Percentiles rank a stretch among this genome's conserved stretches.
phyloP scores from a whole-genome alignment of 1,140 invertebrate genomes.

The Frieseomelitta varia region DNA sequence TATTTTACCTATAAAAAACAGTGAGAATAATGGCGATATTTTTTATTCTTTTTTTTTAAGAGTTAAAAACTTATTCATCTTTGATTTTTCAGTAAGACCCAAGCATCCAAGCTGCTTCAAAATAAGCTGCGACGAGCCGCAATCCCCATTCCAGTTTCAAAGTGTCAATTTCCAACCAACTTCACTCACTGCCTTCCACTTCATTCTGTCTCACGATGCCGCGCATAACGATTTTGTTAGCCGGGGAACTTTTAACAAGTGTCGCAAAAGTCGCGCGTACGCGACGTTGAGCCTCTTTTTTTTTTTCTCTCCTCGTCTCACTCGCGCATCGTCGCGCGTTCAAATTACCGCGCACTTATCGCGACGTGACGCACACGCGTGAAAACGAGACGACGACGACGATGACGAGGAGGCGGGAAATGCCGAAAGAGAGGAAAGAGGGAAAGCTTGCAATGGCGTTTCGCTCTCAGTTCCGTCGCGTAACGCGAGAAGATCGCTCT shows the following conservation, averaged over 20 bases:
- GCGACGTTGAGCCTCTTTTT: neutral
- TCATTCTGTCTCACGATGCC: neutral
- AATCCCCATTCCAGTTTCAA: neutral
- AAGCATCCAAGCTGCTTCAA: neutral
- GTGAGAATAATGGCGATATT: too few species aligned
- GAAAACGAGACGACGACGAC: too few species aligned
- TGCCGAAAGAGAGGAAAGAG: neutral
- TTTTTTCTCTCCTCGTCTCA: neutral
- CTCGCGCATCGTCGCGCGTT: neutral
- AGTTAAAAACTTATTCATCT: too few species aligned
- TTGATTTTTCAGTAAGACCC: neutral
- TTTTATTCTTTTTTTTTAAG: too few species aligned
- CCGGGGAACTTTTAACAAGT: neutral
- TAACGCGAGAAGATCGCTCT: conserved; percentile 63
- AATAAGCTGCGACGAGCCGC: neutral
- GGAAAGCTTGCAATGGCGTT: conserved; percentile 26
- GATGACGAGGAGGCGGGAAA: neutral
- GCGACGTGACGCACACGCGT: neutral
- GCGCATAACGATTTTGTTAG: neutral
- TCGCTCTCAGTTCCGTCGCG: conserved; percentile 53
- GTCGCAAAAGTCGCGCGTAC: neutral
- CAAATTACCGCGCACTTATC: conserved; percentile 10
- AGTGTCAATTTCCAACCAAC: neutral
- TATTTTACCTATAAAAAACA: too few species aligned
- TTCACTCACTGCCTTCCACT: neutral